A percentile compares a stretch with the other conserved stretches of the same genome.
phyloP scores from a whole-genome alignment of 92 coral and sea anemone species.

The Zoanthus sansibaricus region DNA sequence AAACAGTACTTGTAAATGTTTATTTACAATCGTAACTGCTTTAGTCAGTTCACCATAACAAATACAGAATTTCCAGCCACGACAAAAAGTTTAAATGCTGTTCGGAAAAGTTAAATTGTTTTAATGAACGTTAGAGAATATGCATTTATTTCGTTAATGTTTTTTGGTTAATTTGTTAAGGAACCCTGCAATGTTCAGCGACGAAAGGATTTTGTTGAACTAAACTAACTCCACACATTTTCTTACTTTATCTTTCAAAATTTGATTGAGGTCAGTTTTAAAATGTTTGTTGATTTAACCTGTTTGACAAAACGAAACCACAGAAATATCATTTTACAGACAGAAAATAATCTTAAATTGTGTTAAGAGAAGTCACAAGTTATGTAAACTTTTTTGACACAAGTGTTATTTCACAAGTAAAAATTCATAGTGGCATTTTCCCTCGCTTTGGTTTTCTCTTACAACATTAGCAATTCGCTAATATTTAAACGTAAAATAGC shows the following conservation, averaged over 20 bases:
- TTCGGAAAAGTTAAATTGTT: background rate
- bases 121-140: background rate
- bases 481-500: background rate
- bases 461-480: background rate
- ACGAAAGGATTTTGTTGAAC: background rate
- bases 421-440: background rate
- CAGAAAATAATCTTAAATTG: background rate
- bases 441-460: conserved; percentile 1
- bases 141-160: background rate
- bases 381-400: background rate
- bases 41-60: background rate
- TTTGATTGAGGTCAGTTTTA: background rate
- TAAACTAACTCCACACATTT: background rate
- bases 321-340: background rate
- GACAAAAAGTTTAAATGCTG: background rate
- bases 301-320: background rate
- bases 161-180: background rate
- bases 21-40: too few relatives aligned
- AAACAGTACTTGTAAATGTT: background rate
- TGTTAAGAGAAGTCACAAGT: background rate
- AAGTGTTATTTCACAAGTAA: background rate
- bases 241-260: conserved; percentile 5
- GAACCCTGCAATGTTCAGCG: background rate
- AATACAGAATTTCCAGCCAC: background rate
- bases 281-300: background rate